Percentiles rank a stretch among this genome's conserved stretches.
phyloP scores from a whole-genome alignment of 2,888 invertebrate genomes.

The Leistus spinibarbis region DNA sequence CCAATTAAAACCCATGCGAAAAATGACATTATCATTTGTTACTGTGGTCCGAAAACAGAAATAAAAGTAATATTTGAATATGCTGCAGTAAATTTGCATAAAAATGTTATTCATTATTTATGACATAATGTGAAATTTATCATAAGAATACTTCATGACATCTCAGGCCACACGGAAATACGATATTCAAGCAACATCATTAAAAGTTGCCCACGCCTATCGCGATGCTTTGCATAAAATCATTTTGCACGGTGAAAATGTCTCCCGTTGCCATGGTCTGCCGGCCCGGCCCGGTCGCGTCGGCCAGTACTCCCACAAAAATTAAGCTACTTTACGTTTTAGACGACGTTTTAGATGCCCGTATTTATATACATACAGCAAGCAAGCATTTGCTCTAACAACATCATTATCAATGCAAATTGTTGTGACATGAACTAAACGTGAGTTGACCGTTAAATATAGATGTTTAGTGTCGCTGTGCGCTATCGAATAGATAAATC shows the following conservation, averaged over 20 bases:
- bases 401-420: conserved; percentile 31
- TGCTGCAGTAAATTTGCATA: conserved; percentile 15
- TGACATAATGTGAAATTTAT: conserved; percentile 34
- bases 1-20: neutral
- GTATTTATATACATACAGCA: conserved; percentile 10
- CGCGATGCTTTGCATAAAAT: conserved; percentile 28
- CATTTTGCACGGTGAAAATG: conserved; percentile 11
- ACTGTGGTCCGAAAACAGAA: neutral
- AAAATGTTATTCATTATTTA: conserved; percentile 32
- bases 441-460: conserved; percentile 2
- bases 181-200: conserved; percentile 28
- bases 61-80: conserved; percentile 6
- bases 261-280: neutral
- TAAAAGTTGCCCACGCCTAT: conserved; percentile 32
- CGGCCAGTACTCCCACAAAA: conserved; percentile 19
- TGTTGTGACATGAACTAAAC: conserved; percentile 15
- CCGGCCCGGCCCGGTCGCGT: too few species aligned
- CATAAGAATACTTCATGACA: conserved; percentile 31
- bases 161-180: conserved; percentile 34
- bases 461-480: conserved; percentile 4
- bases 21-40: conserved; percentile 26
- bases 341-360: conserved; percentile 2
- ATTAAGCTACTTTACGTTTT: conserved; percentile 14
- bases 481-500: neutral
- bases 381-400: conserved; percentile 5